Conservation (phyloP, 2,797 vertebrate species). For the Pteronotus mesoamericanus region DNA sequence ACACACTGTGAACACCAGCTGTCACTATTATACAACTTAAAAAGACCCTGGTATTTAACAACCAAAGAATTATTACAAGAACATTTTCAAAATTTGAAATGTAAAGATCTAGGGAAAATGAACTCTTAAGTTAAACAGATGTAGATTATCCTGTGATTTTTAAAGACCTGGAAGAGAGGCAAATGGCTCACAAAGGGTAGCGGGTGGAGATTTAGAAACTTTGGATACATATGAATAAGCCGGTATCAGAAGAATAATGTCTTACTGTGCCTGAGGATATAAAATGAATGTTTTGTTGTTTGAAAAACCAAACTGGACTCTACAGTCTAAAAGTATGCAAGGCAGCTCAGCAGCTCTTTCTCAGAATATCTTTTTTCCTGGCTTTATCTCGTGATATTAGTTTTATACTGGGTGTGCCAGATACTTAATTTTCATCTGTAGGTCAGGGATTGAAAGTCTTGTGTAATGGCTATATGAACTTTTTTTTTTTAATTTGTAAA, state of each 20-base stretch:
- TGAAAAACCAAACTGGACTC: background rate
- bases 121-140: slow-evolving; percentile 18
- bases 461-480: background rate
- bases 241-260: background rate
- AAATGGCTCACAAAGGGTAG: background rate
- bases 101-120: background rate
- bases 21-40: slow-evolving; percentile 45
- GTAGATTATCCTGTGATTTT: slow-evolving; percentile 10
- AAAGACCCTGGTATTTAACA: background rate
- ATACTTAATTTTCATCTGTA: background rate
- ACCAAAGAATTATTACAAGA: background rate
- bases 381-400: background rate
- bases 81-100: slow-evolving; percentile 29
- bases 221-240: background rate
- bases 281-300: background rate
- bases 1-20: slow-evolving; percentile 39
- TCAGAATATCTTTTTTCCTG: slow-evolving; percentile 13
- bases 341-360: background rate
- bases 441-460: background rate
- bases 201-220: slow-evolving; percentile 11
- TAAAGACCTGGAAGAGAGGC: background rate
- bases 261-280: background rate
- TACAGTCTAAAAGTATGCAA: background rate
- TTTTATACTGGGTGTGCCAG: background rate
- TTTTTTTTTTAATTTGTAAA: background rate